These are phyloP conservation scores for Neostethus bicornis DNA, from an alignment of 2,797 vertebrate genomes.

Conservation along the genomic window DNA sequence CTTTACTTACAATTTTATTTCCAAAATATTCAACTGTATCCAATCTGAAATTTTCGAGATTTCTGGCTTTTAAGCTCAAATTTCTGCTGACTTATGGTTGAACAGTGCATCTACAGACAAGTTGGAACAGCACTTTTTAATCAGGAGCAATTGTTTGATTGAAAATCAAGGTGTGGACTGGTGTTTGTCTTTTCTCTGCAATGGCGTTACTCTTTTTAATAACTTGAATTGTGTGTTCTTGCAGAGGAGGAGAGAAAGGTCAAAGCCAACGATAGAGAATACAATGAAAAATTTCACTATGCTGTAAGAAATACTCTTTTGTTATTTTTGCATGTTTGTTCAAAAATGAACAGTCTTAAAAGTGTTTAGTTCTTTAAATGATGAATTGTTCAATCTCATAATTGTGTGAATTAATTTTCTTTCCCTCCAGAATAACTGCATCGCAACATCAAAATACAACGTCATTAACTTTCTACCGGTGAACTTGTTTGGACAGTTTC, in stretches of 20 bases:
- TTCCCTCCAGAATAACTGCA: conserved; percentile 89
- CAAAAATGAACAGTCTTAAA: not conserved
- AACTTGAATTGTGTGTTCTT: conserved; percentile 38
- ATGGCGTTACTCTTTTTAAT: not conserved
- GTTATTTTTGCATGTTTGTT: not conserved
- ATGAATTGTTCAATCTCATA: not conserved
- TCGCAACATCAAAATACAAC: conserved; percentile 97
- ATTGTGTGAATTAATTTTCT: not conserved
- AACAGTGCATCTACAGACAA: not conserved
- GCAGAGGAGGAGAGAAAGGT: conserved; percentile 94
- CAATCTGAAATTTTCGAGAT: not conserved
- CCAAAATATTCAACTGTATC: conserved; percentile 1
- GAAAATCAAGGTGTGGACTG: not conserved
- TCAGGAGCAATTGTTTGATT: not conserved
- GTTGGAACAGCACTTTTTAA: conserved; percentile 8
- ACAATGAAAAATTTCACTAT: conserved; percentile 96
- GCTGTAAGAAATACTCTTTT: conserved; percentile 80
- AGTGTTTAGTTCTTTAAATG: not conserved
- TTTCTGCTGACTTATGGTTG: not conserved
- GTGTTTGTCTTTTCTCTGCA: conserved; percentile 14
- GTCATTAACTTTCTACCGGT: conserved; percentile 93
- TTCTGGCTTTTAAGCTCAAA: conserved; percentile 9
- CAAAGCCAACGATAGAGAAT: conserved; percentile 89
- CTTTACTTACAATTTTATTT: conserved; percentile 1
- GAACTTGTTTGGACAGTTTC: conserved; percentile 98